Evolutionary conservation across 1,140 invertebrate species (phyloP).

Genomic region (Zaprionus tsacasi): DNA sequence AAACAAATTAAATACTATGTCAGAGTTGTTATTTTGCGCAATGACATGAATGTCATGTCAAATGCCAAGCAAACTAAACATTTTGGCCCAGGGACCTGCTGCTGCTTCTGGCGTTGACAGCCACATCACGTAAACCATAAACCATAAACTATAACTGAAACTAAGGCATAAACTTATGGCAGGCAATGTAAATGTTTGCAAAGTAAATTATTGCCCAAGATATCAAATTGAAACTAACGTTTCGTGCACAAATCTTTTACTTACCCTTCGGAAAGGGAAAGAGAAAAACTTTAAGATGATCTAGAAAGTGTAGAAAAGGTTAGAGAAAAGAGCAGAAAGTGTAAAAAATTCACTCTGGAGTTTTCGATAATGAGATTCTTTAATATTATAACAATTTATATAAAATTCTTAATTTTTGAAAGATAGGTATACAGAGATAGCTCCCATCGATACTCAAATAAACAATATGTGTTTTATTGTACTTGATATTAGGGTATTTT

Average conservation of each 20-base stretch:
- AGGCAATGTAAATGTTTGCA: constrained; percentile 21
- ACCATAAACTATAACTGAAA: constrained; percentile 15
- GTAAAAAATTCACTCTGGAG: too few species aligned
- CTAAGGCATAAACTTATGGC: constrained; percentile 8
- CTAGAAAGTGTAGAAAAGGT: neutral
- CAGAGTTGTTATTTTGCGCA: constrained; percentile 65
- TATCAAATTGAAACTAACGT: constrained; percentile 12
- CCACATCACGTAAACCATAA: constrained; percentile 28
- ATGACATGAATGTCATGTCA: constrained; percentile 77
- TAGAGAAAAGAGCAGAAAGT: neutral
- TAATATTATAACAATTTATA: too few species aligned
- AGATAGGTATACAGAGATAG: too few species aligned
- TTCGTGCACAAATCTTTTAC: neutral
- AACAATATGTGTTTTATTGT: too few species aligned
- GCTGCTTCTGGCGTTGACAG: constrained; percentile 54
- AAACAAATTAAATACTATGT: constrained; percentile 70
- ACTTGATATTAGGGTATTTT: too few species aligned
- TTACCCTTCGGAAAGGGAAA: neutral
- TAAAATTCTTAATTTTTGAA: too few species aligned
- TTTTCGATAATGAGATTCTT: too few species aligned
- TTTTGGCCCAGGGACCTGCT: constrained; percentile 43
- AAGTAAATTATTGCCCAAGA: constrained; percentile 17
- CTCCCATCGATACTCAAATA: too few species aligned
- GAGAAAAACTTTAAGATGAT: neutral
- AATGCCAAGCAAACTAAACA: constrained; percentile 59